These are phyloP conservation scores for Cantharis flavilabris DNA, from an alignment of 2,888 invertebrate species.

Conservation along the genomic window DNA sequence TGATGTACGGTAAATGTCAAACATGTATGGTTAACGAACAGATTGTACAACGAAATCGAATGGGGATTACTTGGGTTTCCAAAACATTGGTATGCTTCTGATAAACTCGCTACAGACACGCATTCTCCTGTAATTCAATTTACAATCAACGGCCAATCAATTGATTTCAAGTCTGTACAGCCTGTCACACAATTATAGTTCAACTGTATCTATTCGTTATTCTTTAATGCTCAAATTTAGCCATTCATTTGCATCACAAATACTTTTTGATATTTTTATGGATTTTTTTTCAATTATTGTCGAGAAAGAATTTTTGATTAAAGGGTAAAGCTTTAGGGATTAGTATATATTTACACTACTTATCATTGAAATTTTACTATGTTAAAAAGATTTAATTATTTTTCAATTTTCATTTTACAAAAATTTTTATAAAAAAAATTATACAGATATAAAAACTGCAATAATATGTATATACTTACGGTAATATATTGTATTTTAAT, in stretches of 20 bases:
- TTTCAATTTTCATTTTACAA: too few species aligned
- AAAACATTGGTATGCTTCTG: constrained; percentile 48
- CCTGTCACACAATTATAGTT: constrained; percentile 36
- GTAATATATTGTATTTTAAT: too few species aligned
- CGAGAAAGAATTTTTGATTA: too few species aligned
- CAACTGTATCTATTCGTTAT: background rate
- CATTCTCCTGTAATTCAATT: constrained; percentile 62
- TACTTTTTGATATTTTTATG: background rate
- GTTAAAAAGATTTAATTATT: too few species aligned
- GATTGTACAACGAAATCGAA: constrained; percentile 34
- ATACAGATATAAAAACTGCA: too few species aligned
- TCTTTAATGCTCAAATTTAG: background rate
- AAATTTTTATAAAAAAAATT: too few species aligned
- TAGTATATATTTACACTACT: too few species aligned
- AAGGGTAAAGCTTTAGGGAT: too few species aligned
- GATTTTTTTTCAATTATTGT: too few species aligned
- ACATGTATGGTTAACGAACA: constrained; percentile 24
- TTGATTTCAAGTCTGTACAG: constrained; percentile 60
- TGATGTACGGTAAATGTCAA: constrained; percentile 1
- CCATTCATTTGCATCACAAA: background rate
- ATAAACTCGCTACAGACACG: constrained; percentile 52
- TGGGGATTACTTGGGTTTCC: constrained; percentile 1
- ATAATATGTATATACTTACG: too few species aligned
- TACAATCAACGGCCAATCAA: constrained; percentile 64
- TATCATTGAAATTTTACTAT: too few species aligned